Evolutionary conservation across 2,888 invertebrate genomes (phyloP), one percentile per base, ranked within the genome.

Genomic region (Baronia brevicornis): DNA sequence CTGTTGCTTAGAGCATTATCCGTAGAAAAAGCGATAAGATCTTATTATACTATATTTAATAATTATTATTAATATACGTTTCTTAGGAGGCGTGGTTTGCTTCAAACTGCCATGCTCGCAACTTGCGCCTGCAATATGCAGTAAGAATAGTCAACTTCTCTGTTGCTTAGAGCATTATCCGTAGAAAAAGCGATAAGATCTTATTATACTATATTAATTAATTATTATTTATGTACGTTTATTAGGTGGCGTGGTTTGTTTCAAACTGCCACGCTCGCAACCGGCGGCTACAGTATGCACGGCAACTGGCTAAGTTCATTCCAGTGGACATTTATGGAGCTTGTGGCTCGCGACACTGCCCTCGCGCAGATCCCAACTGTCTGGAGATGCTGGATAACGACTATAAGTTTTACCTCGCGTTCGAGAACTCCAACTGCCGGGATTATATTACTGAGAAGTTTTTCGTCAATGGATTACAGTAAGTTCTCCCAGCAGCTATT

Each of bases 401-500:
- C 46, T 98, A 98, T 84, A 97, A 97, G 72, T 98, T 97, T 80
- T 98, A 98, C 68, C 87, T 98, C 49, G 95, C 97, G 0, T 98
- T 98, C 64, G 98, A 98, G 71, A 98, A 98, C 72, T 97, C 97
- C 14, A 97, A 97, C 61, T 98, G 98, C 72, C 88, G 90, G 36
- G 97, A 97, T 73, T 98, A 98, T 64, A 93, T 97, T 48, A 97
- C 97, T 0, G 98, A 98, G 69, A 98, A 98, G 69, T 96, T 97
- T 77, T 98, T 95, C 74, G 95, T 97, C 31, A 97, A 97, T 63
- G 97, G 96, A 35, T 84, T 97, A 36, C 90, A 91, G 93, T 93
- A 75, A 87, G 89, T 86, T 28, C 21, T 19, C n/a, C n/a, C n/a
- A n/a, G n/a, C n/a, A n/a, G n/a, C n/a, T n/a, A n/a, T n/a, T n/a